Conservation (phyloP, 2,113 vertebrate genomes). For the Crotophaga sulcirostris region DNA sequence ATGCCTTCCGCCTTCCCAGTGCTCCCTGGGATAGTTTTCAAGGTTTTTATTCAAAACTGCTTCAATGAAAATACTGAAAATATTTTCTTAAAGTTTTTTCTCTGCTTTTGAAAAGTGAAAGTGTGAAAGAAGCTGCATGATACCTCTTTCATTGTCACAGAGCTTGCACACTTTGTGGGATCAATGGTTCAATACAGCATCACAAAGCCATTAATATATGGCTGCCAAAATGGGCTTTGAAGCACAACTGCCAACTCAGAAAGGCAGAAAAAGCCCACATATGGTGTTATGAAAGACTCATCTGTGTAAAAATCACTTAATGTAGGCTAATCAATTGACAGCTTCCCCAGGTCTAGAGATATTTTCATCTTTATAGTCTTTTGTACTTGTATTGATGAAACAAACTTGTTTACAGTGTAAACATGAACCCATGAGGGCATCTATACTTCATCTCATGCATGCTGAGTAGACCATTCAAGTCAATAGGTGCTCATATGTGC, state of each 20-base stretch:
- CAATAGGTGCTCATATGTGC: background rate
- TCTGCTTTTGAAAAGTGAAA: slow-evolving; percentile 4
- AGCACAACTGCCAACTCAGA: background rate
- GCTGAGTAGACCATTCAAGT: background rate
- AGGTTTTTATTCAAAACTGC: background rate
- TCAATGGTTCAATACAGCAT: slow-evolving; percentile 39
- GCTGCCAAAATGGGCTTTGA: slow-evolving; percentile 48
- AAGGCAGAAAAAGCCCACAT: slow-evolving; percentile 29
- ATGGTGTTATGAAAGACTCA: background rate
- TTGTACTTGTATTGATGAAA: background rate
- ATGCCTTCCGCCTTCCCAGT: background rate
- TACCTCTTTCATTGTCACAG: slow-evolving; percentile 22
- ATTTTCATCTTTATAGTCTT: slow-evolving; percentile 15
- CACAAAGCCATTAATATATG: slow-evolving; percentile 21
- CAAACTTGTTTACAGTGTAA: background rate
- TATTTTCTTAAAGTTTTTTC: slow-evolving; percentile 36
- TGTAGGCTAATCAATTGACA: background rate
- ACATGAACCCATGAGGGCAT: background rate
- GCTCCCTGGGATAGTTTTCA: background rate
- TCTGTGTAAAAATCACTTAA: slow-evolving; percentile 22
- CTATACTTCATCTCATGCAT: background rate
- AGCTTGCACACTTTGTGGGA: slow-evolving; percentile 36
- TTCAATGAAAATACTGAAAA: background rate
- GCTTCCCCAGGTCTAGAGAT: background rate
- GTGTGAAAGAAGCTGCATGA: slow-evolving; percentile 21